These are phyloP conservation scores for Fregetta grallaria DNA, from an alignment of 2,113 vertebrate species.

Conservation along the genomic window DNA sequence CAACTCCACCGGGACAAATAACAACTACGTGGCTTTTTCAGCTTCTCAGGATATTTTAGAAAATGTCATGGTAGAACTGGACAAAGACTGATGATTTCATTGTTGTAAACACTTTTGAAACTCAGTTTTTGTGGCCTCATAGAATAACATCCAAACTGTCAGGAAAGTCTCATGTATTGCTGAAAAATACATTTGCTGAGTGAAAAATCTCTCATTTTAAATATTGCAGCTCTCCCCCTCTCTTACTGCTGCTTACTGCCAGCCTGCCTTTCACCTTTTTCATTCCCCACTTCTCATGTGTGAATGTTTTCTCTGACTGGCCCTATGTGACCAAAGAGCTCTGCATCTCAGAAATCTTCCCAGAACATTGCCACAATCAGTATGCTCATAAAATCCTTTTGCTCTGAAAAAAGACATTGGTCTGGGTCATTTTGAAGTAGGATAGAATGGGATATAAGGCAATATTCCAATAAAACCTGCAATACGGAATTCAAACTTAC, in stretches of 20 bases:
- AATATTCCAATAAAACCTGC: background rate
- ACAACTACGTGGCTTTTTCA: background rate
- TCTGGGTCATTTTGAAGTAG: background rate
- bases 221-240: background rate
- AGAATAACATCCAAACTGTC: background rate
- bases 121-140: background rate
- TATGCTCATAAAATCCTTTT: background rate
- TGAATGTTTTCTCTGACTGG: background rate
- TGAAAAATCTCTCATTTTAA: background rate
- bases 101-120: background rate
- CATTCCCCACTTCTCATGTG: background rate
- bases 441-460: background rate
- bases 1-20: background rate
- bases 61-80: background rate
- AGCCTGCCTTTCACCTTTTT: background rate
- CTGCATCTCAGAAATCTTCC: background rate
- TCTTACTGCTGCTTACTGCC: background rate
- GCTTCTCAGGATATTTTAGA: background rate
- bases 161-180: background rate
- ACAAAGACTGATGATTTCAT: background rate
- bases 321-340: background rate
- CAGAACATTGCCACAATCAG: background rate
- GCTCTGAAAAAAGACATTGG: background rate
- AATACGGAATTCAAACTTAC: background rate
- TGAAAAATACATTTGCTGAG: background rate